Evolutionary conservation across 1,140 invertebrate genomes (phyloP).

Genomic region (Zaprionus africanus): DNA sequence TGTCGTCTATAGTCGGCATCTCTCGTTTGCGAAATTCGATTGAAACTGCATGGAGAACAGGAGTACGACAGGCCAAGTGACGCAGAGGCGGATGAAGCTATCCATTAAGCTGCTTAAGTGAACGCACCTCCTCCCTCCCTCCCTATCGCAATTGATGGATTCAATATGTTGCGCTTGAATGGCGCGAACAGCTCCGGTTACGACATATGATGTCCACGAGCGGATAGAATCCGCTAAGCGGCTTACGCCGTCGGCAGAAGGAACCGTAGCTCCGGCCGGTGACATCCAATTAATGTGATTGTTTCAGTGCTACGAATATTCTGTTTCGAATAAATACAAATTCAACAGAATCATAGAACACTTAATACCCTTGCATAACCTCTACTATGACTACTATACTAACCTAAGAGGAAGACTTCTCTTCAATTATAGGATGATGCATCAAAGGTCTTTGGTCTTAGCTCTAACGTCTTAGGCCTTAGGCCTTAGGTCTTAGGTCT

Average conservation of each 20-base stretch:
- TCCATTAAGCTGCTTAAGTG: slow-evolving; percentile 19
- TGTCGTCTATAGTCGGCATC: not conserved
- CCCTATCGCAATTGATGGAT: not conserved
- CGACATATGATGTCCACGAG: not conserved
- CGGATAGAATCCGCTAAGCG: slow-evolving; percentile 21
- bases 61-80: not conserved
- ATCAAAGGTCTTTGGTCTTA: too few species aligned
- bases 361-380: not conserved
- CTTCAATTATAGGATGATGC: too few species aligned
- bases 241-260: slow-evolving; percentile 13
- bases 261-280: not conserved
- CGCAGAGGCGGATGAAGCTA: not conserved
- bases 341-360: not conserved
- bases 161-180: not conserved
- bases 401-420: too few species aligned
- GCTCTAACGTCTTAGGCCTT: too few species aligned
- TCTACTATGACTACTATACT: too few species aligned
- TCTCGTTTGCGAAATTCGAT: slow-evolving; percentile 45
- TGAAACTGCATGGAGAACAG: slow-evolving; percentile 35
- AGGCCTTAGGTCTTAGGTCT: too few species aligned
- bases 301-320: not conserved
- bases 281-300: slow-evolving; percentile 1
- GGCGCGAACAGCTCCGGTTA: not conserved
- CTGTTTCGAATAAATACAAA: slow-evolving; percentile 1
- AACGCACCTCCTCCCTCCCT: not conserved